Conservation (phyloP, 1,140 invertebrate genomes). For the Pemphigus obesinymphae region DNA sequence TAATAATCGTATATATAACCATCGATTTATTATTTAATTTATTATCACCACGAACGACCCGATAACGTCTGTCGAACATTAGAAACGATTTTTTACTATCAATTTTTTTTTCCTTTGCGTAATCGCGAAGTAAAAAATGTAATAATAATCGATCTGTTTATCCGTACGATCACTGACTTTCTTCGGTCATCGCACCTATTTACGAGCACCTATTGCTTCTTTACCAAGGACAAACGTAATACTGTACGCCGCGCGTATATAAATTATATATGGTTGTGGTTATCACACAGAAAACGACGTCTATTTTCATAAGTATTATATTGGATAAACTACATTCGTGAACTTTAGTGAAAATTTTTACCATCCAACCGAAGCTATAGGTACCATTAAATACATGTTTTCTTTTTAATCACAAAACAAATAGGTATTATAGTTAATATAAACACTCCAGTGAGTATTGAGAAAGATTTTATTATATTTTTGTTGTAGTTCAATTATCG, state of each 20-base stretch:
- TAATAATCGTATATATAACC: no score
- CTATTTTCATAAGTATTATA: no score
- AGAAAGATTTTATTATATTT: background rate
- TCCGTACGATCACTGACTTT: background rate
- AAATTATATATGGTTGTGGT: no score
- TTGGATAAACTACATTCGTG: background rate
- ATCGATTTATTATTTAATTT: background rate
- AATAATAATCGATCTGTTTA: background rate
- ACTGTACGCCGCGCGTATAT: background rate
- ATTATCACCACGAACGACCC: background rate
- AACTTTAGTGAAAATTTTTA: background rate
- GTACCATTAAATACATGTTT: no score
- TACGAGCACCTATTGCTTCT: no score
- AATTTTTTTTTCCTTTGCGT: background rate
- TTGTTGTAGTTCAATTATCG: no score
- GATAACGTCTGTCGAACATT: background rate
- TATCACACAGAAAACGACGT: no score
- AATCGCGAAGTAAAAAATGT: background rate
- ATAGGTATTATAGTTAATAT: no score
- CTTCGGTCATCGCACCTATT: slow-evolving; percentile 24
- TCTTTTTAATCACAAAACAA: no score
- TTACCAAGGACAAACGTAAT: background rate
- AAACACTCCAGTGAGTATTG: no score
- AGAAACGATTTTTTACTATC: no score
- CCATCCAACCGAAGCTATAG: background rate